These are phyloP conservation scores for Drosophila eugracilis DNA, from an alignment of 1,140 invertebrate species.

Conservation along the genomic window DNA sequence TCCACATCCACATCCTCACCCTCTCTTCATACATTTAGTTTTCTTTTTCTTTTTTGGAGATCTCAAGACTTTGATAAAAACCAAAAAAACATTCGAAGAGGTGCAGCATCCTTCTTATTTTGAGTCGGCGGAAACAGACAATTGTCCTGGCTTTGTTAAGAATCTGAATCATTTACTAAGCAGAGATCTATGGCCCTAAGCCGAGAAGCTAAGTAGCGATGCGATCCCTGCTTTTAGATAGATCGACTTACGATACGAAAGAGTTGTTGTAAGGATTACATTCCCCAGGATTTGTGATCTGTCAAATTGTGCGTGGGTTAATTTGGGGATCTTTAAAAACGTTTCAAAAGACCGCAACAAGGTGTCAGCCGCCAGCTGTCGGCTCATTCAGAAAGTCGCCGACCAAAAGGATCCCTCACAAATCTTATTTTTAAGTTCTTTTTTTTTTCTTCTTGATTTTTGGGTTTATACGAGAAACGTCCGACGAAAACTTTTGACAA, in stretches of 20 bases:
- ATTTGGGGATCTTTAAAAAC: no score
- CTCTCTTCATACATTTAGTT: neutral
- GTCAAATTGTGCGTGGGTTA: conserved; percentile 56
- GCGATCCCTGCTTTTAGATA: conserved; percentile 42
- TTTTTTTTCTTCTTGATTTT: no score
- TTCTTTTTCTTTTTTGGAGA: conserved; percentile 9
- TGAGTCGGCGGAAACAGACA: conserved; percentile 51
- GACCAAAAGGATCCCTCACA: conserved; percentile 13
- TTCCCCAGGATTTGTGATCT: conserved; percentile 18
- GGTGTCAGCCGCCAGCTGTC: conserved; percentile 52
- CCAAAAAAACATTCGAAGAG: conserved; percentile 24
- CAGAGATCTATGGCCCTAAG: conserved; percentile 48
- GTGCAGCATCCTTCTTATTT: conserved; percentile 38
- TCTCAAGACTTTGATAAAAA: conserved; percentile 8
- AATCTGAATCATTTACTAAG: neutral
- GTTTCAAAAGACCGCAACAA: conserved; percentile 16
- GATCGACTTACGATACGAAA: conserved; percentile 23
- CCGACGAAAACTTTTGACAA: conserved; percentile 45
- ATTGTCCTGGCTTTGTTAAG: conserved; percentile 15
- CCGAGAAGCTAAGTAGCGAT: conserved; percentile 72
- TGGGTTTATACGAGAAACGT: neutral
- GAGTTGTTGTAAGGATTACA: conserved; percentile 64
- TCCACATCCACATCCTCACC: neutral
- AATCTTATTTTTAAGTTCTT: no score
- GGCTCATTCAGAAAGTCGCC: conserved; percentile 38